Base-by-base conservation (phyloP, 2,113 vertebrate species). In the Gadus chalcogrammus region DNA sequence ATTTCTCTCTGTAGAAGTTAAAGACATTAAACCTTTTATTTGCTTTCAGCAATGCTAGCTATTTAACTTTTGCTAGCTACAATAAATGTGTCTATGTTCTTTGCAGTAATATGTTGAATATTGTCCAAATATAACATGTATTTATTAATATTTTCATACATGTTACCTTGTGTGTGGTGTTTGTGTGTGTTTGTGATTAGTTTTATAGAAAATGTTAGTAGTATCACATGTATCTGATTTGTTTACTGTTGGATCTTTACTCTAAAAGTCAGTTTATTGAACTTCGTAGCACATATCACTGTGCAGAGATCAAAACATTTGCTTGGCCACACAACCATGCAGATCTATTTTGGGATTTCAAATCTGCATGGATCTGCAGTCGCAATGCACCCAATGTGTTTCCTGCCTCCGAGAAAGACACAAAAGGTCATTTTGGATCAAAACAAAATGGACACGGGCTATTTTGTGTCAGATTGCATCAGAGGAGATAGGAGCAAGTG, bases 381-480 rank as follows among this genome's bases (percentile, higher is more conserved):
- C 71, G 12, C 38, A 28, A 65, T 74, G 65, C 72, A 73, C 73
- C 70, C 76, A 82, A 83, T 72, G 56, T 73, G 74, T 77, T 78
- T 66, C 68, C 65, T 74, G 56, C 78, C 65, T 22, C 66, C 42
- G 68, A 66, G 52, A 69, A 74, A 71, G 69, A 62, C 77, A 67
- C 74, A 31, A 62, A 48, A 65, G 80, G 77, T 80, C 80, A 79
- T 82, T 75, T 70, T 76, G 76, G 79, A 78, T 53, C 31, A 15
- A 31, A 70, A 70, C 75, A 63, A 73, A 74, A 76, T 52, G 16
- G 61, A 86, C 73, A 75, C 64, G 16, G 81, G 84, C 72, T 78
- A 82, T 82, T 85, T 80, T 72, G 62, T 86, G 85, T 86, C 81
- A 77, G 69, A 79, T 70, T 58, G 5, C 77, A 87, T 88, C 79